A percentile compares a stretch with the other conserved stretches of the same genome.
Evolutionary conservation across 2,797 vertebrate genomes (phyloP).

Genomic region (Streptopelia turtur): DNA sequence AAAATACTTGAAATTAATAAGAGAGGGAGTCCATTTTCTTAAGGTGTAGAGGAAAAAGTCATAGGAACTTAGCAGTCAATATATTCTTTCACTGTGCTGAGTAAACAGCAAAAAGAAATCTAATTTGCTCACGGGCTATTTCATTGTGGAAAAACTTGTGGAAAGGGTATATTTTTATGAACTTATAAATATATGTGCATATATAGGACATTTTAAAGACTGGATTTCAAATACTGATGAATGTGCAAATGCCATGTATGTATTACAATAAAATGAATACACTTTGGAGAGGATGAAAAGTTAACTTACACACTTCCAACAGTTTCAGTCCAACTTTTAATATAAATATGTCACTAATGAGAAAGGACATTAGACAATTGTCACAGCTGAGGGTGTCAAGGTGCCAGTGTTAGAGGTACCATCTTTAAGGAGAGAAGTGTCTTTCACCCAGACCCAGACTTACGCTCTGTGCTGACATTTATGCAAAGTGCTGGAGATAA

Average conservation of each 20-base stretch:
- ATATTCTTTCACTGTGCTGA: conserved; percentile 61
- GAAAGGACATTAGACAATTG: not conserved
- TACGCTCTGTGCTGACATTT: not conserved
- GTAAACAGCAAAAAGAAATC: conserved; percentile 67
- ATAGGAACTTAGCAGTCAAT: conserved; percentile 52
- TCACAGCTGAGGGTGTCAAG: not conserved
- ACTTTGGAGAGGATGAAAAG: not conserved
- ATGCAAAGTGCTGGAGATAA: not conserved
- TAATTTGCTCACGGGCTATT: conserved; percentile 59
- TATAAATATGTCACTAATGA: not conserved
- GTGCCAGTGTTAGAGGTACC: not conserved
- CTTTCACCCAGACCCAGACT: not conserved
- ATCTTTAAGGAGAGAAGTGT: not conserved
- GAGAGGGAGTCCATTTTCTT: not conserved
- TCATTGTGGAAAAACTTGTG: conserved; percentile 29
- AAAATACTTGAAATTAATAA: conserved; percentile 16
- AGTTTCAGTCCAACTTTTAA: not conserved
- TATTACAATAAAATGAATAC: conserved; percentile 13
- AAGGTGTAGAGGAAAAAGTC: not conserved
- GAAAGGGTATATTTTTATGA: conserved; percentile 55
- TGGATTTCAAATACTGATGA: conserved; percentile 37
- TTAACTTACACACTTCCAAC: not conserved
- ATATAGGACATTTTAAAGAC: conserved; percentile 55
- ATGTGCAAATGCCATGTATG: conserved; percentile 1
- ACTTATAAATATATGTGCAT: conserved; percentile 67